Conservation (phyloP, 2,113 vertebrate species). For the Tupaia tana region DNA sequence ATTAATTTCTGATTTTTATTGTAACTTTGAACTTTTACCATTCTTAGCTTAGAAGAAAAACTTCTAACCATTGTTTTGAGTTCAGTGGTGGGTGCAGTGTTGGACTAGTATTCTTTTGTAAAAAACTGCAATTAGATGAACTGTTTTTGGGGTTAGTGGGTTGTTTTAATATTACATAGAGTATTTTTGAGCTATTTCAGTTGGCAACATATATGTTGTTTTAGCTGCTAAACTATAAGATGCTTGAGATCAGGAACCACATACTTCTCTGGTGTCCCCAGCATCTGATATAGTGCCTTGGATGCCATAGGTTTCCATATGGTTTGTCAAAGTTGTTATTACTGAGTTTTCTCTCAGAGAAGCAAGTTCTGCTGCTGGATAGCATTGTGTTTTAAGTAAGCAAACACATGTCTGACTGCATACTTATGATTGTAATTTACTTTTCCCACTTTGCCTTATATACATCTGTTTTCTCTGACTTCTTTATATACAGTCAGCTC, state of each 20-base stretch:
- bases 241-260: slow-evolving; percentile 45
- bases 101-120: slow-evolving; percentile 49
- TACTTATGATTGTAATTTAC: slow-evolving; percentile 75
- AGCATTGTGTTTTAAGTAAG: slow-evolving; percentile 75
- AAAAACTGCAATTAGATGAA: slow-evolving; percentile 34
- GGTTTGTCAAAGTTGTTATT: slow-evolving; percentile 62
- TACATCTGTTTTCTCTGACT: slow-evolving; percentile 81
- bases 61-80: neutral
- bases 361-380: slow-evolving; percentile 68
- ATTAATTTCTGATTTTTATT: slow-evolving; percentile 36
- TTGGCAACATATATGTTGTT: slow-evolving; percentile 6
- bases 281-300: slow-evolving; percentile 29
- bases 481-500: slow-evolving; percentile 83
- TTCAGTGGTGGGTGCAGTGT: neutral
- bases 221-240: slow-evolving; percentile 13
- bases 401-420: slow-evolving; percentile 75
- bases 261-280: slow-evolving; percentile 53
- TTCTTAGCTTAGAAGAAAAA: slow-evolving; percentile 13
- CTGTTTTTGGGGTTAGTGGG: neutral
- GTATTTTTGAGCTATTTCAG: slow-evolving; percentile 34
- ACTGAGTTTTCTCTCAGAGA: slow-evolving; percentile 59
- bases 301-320: slow-evolving; percentile 55
- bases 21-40: slow-evolving; percentile 36
- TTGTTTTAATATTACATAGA: slow-evolving; percentile 34
- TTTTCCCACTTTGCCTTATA: slow-evolving; percentile 80